These are phyloP conservation scores for Erebia ligea DNA, from an alignment of 2,888 invertebrate genomes.

Conservation along the genomic window DNA sequence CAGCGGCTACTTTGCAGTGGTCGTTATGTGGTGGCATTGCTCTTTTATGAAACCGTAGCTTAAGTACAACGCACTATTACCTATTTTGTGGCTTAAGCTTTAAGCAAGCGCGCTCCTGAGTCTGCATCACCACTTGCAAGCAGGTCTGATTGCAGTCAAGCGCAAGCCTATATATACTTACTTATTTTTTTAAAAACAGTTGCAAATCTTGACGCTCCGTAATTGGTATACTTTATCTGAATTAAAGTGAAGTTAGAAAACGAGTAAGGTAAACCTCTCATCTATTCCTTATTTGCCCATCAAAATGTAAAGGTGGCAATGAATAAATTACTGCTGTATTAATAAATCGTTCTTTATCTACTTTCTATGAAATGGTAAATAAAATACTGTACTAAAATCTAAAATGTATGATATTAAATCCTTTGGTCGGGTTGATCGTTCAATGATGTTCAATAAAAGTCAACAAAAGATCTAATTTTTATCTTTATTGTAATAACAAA, in stretches of 20 bases:
- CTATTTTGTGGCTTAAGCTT: no score
- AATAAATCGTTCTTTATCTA: slow-evolving; percentile 12
- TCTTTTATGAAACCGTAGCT: no score
- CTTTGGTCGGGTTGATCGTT: neutral
- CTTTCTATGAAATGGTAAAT: slow-evolving; percentile 19
- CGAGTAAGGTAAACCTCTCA: neutral
- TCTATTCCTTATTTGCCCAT: slow-evolving; percentile 27
- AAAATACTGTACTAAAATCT: neutral
- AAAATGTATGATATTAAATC: neutral
- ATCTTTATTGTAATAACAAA: no score
- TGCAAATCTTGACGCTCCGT: slow-evolving; percentile 9
- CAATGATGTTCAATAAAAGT: neutral
- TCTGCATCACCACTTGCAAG: no score
- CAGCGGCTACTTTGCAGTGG: no score
- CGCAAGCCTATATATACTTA: no score
- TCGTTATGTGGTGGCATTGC: no score
- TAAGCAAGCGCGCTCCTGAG: no score
- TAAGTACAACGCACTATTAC: no score
- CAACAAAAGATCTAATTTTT: no score
- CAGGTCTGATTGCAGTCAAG: no score
- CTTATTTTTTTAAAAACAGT: neutral
- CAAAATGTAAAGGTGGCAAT: slow-evolving; percentile 23
- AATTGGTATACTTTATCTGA: slow-evolving; percentile 7
- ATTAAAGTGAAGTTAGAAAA: neutral
- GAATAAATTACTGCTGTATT: slow-evolving; percentile 31